These are phyloP conservation scores for Tuta absoluta DNA, from an alignment of 2,888 invertebrate genomes.

Conservation along the genomic window DNA sequence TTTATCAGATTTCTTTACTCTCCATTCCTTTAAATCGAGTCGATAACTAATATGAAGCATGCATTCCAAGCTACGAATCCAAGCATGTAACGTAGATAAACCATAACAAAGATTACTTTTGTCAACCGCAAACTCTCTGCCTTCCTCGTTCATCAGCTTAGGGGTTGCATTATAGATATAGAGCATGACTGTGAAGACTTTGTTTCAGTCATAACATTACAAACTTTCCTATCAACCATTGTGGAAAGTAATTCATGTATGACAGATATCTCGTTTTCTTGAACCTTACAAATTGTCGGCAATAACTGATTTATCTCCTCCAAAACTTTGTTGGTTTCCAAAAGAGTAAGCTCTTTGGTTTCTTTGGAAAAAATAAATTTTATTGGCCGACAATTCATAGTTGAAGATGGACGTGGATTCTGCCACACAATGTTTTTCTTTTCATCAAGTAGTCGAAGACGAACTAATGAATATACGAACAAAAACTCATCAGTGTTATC, in stretches of 20 bases:
- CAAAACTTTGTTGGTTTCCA: background rate
- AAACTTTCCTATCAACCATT: background rate
- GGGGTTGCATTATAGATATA: background rate
- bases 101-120: background rate
- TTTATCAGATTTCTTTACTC: background rate
- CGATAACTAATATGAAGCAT: conserved; percentile 5
- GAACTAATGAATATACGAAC: background rate
- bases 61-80: conserved; percentile 10
- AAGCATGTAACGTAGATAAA: conserved; percentile 13
- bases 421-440: conserved; percentile 24
- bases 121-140: background rate
- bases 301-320: background rate
- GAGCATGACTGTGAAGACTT: background rate
- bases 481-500: background rate
- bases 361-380: conserved; percentile 35
- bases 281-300: background rate
- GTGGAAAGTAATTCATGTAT: background rate
- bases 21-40: background rate
- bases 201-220: background rate
- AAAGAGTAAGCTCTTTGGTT: conserved; percentile 3
- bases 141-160: conserved; percentile 2
- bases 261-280: background rate
- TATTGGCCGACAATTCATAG: conserved; percentile 33
- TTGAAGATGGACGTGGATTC: conserved; percentile 35
- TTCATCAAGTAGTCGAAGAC: background rate